Evolutionary conservation across 2,113 vertebrate genomes (phyloP).

Genomic region (Sander lucioperca): DNA sequence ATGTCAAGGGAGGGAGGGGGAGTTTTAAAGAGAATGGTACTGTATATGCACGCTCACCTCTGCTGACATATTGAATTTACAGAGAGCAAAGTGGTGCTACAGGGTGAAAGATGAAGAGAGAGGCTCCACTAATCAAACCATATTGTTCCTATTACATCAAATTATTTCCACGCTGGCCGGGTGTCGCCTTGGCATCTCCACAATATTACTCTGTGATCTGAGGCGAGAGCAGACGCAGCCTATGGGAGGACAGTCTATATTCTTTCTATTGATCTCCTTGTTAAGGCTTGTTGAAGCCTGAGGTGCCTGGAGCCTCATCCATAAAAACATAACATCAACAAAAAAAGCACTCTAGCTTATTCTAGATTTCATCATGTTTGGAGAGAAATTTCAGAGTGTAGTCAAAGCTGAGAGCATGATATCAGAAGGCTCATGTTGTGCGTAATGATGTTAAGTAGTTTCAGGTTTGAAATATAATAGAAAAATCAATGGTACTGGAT

Average conservation of each 20-base stretch:
- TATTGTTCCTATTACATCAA: slow-evolving; percentile 57
- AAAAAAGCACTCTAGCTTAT: slow-evolving; percentile 19
- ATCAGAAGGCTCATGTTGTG: slow-evolving; percentile 25
- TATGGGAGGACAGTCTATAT: slow-evolving; percentile 48
- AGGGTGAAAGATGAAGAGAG: slow-evolving; percentile 32
- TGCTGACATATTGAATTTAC: slow-evolving; percentile 41
- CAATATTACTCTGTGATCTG: slow-evolving; percentile 48
- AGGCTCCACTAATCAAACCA: slow-evolving; percentile 46
- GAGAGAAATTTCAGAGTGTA: slow-evolving; percentile 33
- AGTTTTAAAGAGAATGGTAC: slow-evolving; percentile 41
- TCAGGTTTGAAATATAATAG: slow-evolving; percentile 49
- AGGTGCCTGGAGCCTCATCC: slow-evolving; percentile 33
- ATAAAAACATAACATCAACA: slow-evolving; percentile 33
- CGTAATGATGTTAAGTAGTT: slow-evolving; percentile 44
- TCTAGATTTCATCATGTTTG: slow-evolving; percentile 42
- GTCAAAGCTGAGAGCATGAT: slow-evolving; percentile 35
- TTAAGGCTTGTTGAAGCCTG: slow-evolving; percentile 53
- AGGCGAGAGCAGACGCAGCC: slow-evolving; percentile 44
- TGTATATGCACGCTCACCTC: slow-evolving; percentile 45
- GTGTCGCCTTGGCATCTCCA: slow-evolving; percentile 44
- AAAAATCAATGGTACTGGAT: slow-evolving; percentile 54
- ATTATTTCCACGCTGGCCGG: slow-evolving; percentile 33
- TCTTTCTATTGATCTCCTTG: slow-evolving; percentile 59
- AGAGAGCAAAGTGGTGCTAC: slow-evolving; percentile 33
- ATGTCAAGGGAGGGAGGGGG: slow-evolving; percentile 17